These are phyloP conservation scores for Semicossyphus pulcher DNA, from an alignment of 2,113 vertebrate genomes.

Conservation along the genomic window DNA sequence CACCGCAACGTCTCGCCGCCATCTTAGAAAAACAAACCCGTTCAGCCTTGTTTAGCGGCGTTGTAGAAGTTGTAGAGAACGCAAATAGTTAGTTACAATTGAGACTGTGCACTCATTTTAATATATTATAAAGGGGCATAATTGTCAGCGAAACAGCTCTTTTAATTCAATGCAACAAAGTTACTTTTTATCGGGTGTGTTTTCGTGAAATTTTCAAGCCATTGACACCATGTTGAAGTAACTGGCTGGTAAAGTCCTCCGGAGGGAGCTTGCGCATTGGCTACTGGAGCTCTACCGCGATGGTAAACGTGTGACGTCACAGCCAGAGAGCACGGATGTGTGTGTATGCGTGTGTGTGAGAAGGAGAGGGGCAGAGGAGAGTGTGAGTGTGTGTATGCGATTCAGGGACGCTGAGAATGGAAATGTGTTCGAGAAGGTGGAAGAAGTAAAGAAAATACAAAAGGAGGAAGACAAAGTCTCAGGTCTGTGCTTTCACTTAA, in stretches of 20 bases:
- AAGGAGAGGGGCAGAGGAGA: neutral
- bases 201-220: neutral
- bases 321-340: conserved; percentile 59
- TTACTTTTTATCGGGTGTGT: neutral
- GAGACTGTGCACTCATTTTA: too few relatives aligned
- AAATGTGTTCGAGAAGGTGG: conserved; percentile 52
- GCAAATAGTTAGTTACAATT: neutral
- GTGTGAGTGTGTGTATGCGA: conserved; percentile 11
- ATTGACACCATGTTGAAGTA: conserved; percentile 25
- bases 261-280: conserved; percentile 68
- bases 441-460: conserved; percentile 51
- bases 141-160: neutral
- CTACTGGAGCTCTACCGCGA: conserved; percentile 61
- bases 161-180: neutral
- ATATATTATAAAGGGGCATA: neutral
- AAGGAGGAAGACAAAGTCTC: conserved; percentile 22
- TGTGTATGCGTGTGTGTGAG: conserved; percentile 54
- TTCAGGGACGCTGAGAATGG: conserved; percentile 51
- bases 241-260: conserved; percentile 36
- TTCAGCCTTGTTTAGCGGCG: neutral
- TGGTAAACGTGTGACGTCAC: conserved; percentile 75
- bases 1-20: neutral
- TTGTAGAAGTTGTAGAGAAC: neutral
- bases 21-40: conserved; percentile 9
- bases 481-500: neutral